Conservation (phyloP, 2,797 vertebrate genomes). For the Allobates femoralis region DNA sequence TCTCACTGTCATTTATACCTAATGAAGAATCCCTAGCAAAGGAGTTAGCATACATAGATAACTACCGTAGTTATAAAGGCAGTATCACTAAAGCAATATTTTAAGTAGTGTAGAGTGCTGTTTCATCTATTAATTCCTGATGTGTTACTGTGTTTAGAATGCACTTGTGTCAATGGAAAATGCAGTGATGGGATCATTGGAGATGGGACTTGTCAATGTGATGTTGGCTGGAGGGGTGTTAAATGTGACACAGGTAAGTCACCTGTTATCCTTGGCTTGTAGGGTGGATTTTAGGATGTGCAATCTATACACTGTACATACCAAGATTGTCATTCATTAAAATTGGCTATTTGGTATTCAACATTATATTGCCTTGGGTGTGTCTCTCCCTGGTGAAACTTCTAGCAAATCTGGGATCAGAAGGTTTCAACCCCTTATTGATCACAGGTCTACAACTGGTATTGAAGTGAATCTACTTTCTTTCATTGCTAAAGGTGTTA, state of each 20-base stretch:
- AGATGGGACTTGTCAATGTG: slow-evolving; percentile 88
- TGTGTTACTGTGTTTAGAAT: slow-evolving; percentile 73
- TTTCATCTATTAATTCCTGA: background rate
- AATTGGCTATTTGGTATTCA: background rate
- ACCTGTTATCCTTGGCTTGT: background rate
- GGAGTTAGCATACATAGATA: background rate
- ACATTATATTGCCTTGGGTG: too few relatives aligned
- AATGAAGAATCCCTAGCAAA: background rate
- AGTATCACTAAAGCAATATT: background rate
- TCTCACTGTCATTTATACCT: background rate
- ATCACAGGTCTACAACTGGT: too few relatives aligned
- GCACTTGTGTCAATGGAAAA: slow-evolving; percentile 82
- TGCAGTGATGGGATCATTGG: slow-evolving; percentile 83
- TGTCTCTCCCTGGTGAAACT: too few relatives aligned
- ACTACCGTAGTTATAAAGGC: background rate
- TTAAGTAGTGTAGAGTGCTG: background rate
- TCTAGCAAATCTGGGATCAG: too few relatives aligned
- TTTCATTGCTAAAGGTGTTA: too few relatives aligned
- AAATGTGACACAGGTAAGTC: slow-evolving; percentile 77
- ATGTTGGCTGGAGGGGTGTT: slow-evolving; percentile 87
- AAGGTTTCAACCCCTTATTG: too few relatives aligned
- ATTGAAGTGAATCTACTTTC: too few relatives aligned
- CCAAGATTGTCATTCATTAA: background rate
- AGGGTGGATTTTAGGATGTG: background rate
- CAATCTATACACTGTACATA: background rate